Evolutionary conservation across 2,888 invertebrate genomes (phyloP), one percentile per base, ranked within the genome.

Genomic region (Dascillus cervinus): DNA sequence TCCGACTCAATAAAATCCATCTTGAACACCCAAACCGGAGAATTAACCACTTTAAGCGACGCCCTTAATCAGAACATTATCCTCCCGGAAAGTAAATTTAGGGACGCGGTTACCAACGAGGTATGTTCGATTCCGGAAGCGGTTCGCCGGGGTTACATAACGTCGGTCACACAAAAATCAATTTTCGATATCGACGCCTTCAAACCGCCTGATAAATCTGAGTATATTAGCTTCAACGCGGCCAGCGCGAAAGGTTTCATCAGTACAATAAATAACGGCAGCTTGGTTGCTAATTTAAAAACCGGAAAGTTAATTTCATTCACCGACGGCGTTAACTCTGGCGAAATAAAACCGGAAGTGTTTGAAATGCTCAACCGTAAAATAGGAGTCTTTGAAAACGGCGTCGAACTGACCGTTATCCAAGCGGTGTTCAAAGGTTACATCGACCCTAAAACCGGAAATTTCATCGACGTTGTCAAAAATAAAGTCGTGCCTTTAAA

Each of bases 141-240:
- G 1, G 88, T 91, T 9, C 82, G 86, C 55, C 79, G 84, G 37
- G 95, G 95, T 43, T 74, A 90, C 24, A 83, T 96, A 34, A 84
- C 84, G 13, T 89, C 90, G 1, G 83, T 92, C 11, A 77, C 83
- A 3, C 83, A 87, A 58, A 83, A 83, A 61, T 87, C 88, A 2
- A 84, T 94, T 47, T 94, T 94, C 58, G 86, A 91, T 60, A 88
- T 95, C 39, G 90, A 91, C 49, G 92, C 86, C 32, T 87, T 92
- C 57, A 83, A 82, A 56, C 86, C 89, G 62, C 80, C 84, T 1
- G 75, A 80, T 51, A 82, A 82, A 27, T 80, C 78, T 19, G 85
- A 87, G 56, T 85, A 82, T 56, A 73, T 91, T 49, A 87, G 87
- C 44, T 82, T 91, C 52, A 90, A 89, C 62, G 72, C 77, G 37